Evolutionary conservation across 2,113 vertebrate species (phyloP), one percentile per base, ranked within the genome.

Genomic region (Acanthochromis polyacanthus): DNA sequence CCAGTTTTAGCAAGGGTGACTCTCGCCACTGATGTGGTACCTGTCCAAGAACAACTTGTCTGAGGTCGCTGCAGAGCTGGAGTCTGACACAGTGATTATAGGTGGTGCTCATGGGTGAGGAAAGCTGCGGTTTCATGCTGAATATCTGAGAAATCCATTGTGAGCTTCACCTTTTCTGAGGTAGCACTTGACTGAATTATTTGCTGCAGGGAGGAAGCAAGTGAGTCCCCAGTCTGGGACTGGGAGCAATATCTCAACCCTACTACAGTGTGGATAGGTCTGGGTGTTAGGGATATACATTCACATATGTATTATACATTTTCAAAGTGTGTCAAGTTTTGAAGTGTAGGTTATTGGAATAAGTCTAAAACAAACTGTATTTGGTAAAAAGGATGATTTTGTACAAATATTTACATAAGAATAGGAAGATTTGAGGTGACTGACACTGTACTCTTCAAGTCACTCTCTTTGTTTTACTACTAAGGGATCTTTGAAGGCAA

Each of bases 21-120:
- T 88, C 78, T 71, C 40, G 78, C 83, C 86, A 80, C 84, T 88
- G 85, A 79, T 80, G 75, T 78, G 86, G 85, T 91, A 83, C 83
- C 87, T 89, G 75, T 93, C 93, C 92, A 93, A 93, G 79, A 93
- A 91, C 85, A 93, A 93, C 90, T 90, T 86, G 89, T 93, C 87
- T 91, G 93, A 91, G 91, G 89, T 89, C 73, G 48, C 75, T 57
- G 55, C 88, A 65, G 91, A 90, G 86, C 84, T 56, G 50, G 67
- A 69, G 87, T 82, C 89, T 91, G 91, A 92, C 90, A 84, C 74
- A 45, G 89, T 90, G 92, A 91, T 93, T 93, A 94, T 90, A 92
- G 91, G 88, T 86, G 91, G 86, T 89, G 78, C 86, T 85, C 80
- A 67, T 16, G 75, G 82, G 90, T 86, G 92, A 92, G 85, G 93